Base-by-base conservation (phyloP, 2,888 invertebrate species). In the Drosophila tanythrix region DNA sequence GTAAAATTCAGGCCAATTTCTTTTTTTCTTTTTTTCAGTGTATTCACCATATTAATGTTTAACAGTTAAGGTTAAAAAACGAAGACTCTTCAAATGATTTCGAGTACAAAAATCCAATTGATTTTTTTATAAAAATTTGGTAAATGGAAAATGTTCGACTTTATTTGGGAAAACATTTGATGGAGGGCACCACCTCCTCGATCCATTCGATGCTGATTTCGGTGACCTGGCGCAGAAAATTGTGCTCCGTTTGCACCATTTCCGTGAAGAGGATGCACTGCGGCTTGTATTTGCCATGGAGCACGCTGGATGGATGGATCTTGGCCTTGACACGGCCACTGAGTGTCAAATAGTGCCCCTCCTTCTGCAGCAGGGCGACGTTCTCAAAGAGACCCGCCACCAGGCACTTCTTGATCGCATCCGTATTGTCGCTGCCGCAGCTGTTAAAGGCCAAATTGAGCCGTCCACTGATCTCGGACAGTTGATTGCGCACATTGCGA, bases 341-440 rank as follows among this genome's bases (percentile, higher is more conserved):
- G 93, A 96, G 95, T 60, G 96, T 95, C 68, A 95, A 91, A 91
- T 97, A 97, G 82, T 94, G 94, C 76, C 95, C 95, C 82, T 96
- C 96, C 60, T 95, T 95, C 82, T 96, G 95, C 29, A 97, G 92
- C 93, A 97, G 96, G 3, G 98, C 98, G 79, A 97, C 95, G 93
- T 98, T 98, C 91, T 96, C 96, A 92, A 96, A 97, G 63, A 98
- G 94, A 0, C 98, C 98, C 63, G 95, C 94, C 15, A 97, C 91
- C 36, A 99, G 93, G 92, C 98, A 97, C 92, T 97, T 97, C 65
- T 98, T 94, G 60, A 96, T 94, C 93, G 95, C 95, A 85, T 96
- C 95, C 72, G 94, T 92, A 35, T 95, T 94, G 35, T 94, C 93
- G 7, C 95, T 95, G 83, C 97, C 95, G 83, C 97, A 97, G 48